phyloP scores from a whole-genome alignment of 2,888 invertebrate species.

The Timandra comae region DNA sequence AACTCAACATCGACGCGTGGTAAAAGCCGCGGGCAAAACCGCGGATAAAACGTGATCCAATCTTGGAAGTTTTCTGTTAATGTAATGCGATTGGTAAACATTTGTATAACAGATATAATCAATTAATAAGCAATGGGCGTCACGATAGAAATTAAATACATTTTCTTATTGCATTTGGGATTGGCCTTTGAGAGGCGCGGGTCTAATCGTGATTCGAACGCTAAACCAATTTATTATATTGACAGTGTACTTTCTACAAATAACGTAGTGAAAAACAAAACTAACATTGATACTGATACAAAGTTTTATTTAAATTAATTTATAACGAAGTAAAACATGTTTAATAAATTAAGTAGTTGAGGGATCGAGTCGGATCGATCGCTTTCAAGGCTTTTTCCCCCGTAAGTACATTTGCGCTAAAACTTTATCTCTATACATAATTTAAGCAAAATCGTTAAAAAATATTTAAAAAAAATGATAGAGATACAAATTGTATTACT shows the following conservation, averaged over 20 bases:
- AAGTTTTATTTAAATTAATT: not conserved
- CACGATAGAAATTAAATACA: conserved; percentile 49
- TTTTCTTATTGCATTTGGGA: conserved; percentile 42
- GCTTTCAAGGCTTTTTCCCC: too few relatives aligned
- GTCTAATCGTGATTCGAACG: conserved; percentile 48
- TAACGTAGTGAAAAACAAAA: conserved; percentile 30
- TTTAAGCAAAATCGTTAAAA: too few relatives aligned
- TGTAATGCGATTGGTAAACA: conserved; percentile 12
- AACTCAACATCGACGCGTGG: too few relatives aligned
- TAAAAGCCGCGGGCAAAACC: too few relatives aligned
- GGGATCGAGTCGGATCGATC: too few relatives aligned
- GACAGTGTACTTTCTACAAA: conserved; percentile 35
- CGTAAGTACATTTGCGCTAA: too few relatives aligned
- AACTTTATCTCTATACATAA: too few relatives aligned
- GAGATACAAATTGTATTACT: too few relatives aligned
- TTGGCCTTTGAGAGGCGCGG: conserved; percentile 27
- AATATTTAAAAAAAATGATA: too few relatives aligned
- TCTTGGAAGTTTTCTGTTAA: conserved; percentile 3
- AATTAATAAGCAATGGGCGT: conserved; percentile 49
- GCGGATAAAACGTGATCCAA: too few relatives aligned
- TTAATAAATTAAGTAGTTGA: too few relatives aligned
- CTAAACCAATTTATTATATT: conserved; percentile 46
- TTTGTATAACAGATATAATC: conserved; percentile 38
- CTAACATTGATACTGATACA: conserved; percentile 10
- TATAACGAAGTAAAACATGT: too few relatives aligned